These are phyloP conservation scores for Tupaia tana DNA, from an alignment of 2,113 vertebrate species.

Conservation along the genomic window DNA sequence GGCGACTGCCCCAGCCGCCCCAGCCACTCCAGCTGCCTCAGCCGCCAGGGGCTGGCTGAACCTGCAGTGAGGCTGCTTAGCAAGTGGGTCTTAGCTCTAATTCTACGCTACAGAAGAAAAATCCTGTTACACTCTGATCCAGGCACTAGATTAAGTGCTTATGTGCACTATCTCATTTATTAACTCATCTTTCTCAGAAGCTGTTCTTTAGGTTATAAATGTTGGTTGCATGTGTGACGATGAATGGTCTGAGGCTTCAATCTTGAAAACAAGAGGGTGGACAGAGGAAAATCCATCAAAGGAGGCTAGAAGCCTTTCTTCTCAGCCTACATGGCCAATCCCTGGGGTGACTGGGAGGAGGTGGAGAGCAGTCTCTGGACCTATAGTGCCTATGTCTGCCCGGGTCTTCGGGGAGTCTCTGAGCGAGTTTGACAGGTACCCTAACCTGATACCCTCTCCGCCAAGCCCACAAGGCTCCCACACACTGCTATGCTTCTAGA, in stretches of 20 bases:
- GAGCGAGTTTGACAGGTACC: not conserved
- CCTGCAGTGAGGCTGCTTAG: not conserved
- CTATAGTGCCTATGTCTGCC: not conserved
- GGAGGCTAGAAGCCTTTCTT: not conserved
- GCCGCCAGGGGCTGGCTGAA: not conserved
- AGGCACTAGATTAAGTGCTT: not conserved
- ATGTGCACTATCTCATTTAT: not conserved
- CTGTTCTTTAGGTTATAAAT: not conserved
- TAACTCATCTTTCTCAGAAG: not conserved
- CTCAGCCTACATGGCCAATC: not conserved
- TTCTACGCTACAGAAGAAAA: not conserved
- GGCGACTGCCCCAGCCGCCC: not conserved
- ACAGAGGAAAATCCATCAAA: not conserved
- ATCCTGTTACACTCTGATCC: not conserved
- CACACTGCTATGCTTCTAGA: not conserved
- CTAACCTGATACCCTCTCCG: not conserved
- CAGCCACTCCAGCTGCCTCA: too few species aligned
- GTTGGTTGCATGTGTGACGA: not conserved
- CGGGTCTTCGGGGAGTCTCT: not conserved
- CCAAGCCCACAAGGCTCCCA: not conserved
- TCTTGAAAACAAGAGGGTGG: not conserved
- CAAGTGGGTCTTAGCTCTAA: not conserved
- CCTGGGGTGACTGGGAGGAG: not conserved
- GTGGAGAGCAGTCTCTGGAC: not conserved
- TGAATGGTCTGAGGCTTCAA: not conserved